phyloP scores from a whole-genome alignment of 1,140 invertebrate genomes.

The Cardiocondyla obscurior region DNA sequence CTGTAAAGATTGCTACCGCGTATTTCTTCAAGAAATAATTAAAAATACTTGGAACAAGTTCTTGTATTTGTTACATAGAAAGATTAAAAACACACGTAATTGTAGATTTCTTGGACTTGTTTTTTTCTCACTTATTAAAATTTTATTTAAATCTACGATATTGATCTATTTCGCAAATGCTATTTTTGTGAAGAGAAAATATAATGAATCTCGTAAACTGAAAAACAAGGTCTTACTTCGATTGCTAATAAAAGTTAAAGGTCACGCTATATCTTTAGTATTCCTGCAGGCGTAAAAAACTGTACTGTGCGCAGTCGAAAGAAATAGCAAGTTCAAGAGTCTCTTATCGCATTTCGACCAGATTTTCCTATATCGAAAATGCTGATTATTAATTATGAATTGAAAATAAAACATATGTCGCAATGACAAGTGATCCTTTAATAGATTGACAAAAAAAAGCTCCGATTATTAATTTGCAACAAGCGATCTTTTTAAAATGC shows the following conservation, averaged over 20 bases:
- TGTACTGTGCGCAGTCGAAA: neutral
- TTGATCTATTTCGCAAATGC: neutral
- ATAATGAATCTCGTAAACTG: neutral
- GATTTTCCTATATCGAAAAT: conserved; percentile 22
- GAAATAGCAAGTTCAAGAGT: neutral
- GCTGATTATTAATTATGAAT: neutral
- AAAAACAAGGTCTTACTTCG: neutral
- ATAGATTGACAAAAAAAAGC: neutral
- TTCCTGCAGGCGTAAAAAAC: neutral
- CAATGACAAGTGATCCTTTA: neutral
- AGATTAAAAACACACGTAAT: neutral
- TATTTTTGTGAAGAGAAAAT: neutral
- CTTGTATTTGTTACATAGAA: neutral
- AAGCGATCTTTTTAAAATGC: neutral
- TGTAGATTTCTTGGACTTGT: neutral
- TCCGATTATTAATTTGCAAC: neutral
- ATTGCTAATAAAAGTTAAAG: conserved; percentile 36
- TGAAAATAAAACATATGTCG: neutral
- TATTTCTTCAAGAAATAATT: neutral
- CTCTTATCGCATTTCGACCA: conserved; percentile 29
- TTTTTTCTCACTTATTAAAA: neutral
- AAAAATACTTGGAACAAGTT: too few relatives aligned
- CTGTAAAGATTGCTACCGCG: neutral
- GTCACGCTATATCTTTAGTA: conserved; percentile 18
- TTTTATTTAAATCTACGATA: neutral